These are phyloP conservation scores for Elysia chlorotica DNA, from an alignment of 1,140 invertebrate species.

Conservation along the genomic window DNA sequence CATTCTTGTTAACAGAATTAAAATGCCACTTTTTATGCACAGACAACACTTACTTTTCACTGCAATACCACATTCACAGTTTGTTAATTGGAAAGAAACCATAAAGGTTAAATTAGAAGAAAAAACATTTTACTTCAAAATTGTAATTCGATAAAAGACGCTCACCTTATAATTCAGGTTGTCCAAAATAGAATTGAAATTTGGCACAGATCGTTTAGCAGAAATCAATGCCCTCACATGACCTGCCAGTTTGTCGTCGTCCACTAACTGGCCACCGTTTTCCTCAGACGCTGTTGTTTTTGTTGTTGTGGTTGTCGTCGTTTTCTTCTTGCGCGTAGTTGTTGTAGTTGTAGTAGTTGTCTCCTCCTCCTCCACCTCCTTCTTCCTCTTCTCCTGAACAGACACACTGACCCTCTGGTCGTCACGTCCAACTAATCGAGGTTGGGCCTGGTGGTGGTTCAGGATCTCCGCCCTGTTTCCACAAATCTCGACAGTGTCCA, in stretches of 20 bases:
- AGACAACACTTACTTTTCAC: no score
- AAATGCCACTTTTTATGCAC: no score
- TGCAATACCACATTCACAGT: no score
- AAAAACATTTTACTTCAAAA: no score
- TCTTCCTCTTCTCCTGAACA: neutral
- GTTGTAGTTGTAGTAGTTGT: neutral
- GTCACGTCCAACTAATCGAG: no score
- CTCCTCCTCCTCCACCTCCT: neutral
- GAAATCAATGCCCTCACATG: conserved; percentile 9
- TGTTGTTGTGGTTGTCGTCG: conserved; percentile 8
- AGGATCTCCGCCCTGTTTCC: conserved; percentile 1
- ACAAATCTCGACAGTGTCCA: conserved; percentile 4
- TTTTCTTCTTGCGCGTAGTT: neutral
- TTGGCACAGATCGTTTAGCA: conserved; percentile 2
- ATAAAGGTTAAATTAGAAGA: neutral
- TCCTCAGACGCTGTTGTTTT: neutral
- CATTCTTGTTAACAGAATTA: no score
- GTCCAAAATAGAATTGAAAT: conserved; percentile 3
- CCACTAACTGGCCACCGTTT: conserved; percentile 5
- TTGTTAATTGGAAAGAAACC: no score
- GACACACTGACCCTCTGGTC: no score
- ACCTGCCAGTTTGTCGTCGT: conserved; percentile 2
- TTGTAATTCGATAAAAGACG: neutral
- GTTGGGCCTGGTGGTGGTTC: no score
- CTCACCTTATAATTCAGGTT: conserved; percentile 19